Evolutionary conservation across 2,888 invertebrate genomes (phyloP), one percentile per base, ranked within the genome.

Genomic region (Acanthoscelides obtectus): DNA sequence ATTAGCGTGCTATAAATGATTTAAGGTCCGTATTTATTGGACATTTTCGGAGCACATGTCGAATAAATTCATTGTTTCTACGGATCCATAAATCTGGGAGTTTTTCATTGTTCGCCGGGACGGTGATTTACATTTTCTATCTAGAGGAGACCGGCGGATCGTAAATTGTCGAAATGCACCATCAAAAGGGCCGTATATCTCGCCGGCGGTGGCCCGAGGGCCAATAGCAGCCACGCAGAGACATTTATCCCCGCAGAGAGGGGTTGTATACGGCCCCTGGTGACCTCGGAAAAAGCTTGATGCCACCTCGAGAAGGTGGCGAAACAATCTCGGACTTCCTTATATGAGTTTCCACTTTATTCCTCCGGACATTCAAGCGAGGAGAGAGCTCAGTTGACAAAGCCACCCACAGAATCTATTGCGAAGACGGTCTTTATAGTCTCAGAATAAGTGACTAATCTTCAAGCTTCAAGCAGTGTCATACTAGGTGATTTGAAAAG

Each of bases 141-240:
- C 81, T 81, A 77, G 79, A 80, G 81, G 81, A 82, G 82, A 84
- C 83, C 81, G 83, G 83, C 81, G 83, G 81, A 79, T 80, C 81
- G 84, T 84, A 84, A 84, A 85, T 84, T 83, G 81, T 80, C 80
- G 82, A 82, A 82, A 83, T 83, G 84, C 84, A 82, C 82, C 80
- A 81, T 83, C 80, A 83, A 82, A 83, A 82, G 81, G 81, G 77
- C 79, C 82, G 80, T 82, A 83, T 83, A 81, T 83, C 81, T 83
- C 78, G 75, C 78, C 75, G 78, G 76, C 77, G n/a, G n/a, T 5
- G 66, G 66, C 20, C 66, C 66, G 20, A 66, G 6, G 66, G 20
- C 20, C 21, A 66, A 66, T 66, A 66, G 66, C 22, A 20, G 12
- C 78, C 78, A 70, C 69, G 21, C 72, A 72, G 75, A 70, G 75